phyloP scores from a whole-genome alignment of 2,888 invertebrate genomes.

The Ormyrus pomaceus region DNA sequence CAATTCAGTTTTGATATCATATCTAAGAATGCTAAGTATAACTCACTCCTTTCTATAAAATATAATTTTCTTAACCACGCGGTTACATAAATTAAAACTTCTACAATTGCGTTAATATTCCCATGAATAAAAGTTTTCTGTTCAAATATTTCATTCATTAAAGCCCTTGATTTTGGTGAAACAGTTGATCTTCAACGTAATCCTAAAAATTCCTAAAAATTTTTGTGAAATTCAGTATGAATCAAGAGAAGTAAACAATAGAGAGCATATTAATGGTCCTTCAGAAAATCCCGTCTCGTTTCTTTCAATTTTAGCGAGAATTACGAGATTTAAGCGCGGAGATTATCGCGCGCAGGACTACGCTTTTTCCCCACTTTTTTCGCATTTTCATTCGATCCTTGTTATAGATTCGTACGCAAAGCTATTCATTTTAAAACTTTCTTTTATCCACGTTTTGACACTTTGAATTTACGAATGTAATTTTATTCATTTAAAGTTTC shows the following conservation, averaged over 20 bases:
- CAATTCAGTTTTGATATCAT: neutral
- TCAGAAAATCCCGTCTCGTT: constrained; percentile 19
- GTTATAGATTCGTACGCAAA: neutral
- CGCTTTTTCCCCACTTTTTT: constrained; percentile 17
- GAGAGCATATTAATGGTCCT: neutral
- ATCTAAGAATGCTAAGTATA: no score
- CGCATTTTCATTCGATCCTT: constrained; percentile 37
- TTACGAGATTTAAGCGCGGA: constrained; percentile 49
- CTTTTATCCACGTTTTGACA: no score
- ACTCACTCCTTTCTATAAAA: neutral
- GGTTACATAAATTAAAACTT: no score
- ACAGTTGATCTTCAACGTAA: no score
- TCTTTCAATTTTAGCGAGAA: constrained; percentile 8
- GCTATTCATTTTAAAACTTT: constrained; percentile 38
- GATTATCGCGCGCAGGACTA: constrained; percentile 40
- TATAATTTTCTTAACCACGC: neutral
- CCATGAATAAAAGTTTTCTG: neutral
- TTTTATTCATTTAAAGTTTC: no score
- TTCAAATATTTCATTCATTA: neutral
- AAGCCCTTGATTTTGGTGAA: no score
- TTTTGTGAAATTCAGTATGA: neutral
- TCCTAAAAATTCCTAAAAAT: no score
- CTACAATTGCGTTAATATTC: neutral
- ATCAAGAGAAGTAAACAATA: neutral
- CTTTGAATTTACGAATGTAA: no score